Evolutionary conservation across 2,888 invertebrate genomes (phyloP).

Genomic region (Cinara cedri): DNA sequence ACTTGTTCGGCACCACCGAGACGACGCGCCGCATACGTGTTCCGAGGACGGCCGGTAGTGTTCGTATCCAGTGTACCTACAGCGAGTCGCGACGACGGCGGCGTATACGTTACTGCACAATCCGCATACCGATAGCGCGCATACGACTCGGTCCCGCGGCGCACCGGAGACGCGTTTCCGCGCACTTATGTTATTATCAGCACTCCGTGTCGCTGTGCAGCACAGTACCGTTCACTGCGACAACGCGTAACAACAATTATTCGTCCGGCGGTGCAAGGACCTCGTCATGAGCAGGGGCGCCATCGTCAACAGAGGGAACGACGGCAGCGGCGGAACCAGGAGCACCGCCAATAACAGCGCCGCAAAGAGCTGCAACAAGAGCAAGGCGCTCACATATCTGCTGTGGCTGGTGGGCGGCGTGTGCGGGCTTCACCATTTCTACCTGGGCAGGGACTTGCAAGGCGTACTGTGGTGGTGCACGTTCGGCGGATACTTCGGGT

Average conservation of each 20-base stretch:
- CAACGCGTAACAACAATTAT: no score
- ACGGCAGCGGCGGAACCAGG: neutral
- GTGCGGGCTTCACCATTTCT: conserved; percentile 89
- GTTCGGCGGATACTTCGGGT: conserved; percentile 80
- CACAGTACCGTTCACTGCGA: no score
- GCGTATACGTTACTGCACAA: no score
- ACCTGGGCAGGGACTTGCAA: conserved; percentile 85
- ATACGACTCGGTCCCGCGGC: neutral
- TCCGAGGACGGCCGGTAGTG: neutral
- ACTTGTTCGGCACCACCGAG: conserved; percentile 44
- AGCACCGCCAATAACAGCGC: neutral
- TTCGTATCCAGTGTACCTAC: neutral
- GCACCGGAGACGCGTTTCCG: no score
- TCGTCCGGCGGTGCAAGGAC: neutral
- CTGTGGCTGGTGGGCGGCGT: conserved; percentile 87
- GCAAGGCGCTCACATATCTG: conserved; percentile 74
- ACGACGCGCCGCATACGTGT: neutral
- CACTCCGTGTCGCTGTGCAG: no score
- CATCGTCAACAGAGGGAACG: neutral
- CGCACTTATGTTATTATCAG: neutral
- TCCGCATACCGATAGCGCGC: conserved; percentile 2
- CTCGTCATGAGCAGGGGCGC: neutral
- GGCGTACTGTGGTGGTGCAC: conserved; percentile 90
- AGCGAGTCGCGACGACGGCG: neutral
- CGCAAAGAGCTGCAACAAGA: conserved; percentile 62